Evolutionary conservation across 2,113 vertebrate species (phyloP).

Genomic region (Bos taurus): DNA sequence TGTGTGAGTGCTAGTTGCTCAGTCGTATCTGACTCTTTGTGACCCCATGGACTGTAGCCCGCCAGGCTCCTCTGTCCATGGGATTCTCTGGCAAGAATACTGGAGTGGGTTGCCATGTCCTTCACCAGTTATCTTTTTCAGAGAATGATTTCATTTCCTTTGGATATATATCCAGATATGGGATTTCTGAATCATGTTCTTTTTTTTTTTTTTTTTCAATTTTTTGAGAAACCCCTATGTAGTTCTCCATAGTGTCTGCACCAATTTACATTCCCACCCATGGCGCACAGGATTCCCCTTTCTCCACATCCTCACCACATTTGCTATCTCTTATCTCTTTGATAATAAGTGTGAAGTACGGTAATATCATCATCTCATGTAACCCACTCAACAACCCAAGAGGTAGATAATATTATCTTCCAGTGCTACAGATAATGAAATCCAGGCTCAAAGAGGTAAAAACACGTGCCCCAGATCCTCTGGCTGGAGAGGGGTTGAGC

Average conservation of each 20-base stretch:
- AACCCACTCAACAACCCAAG: not conserved
- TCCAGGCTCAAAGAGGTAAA: not conserved
- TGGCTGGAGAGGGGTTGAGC: rapidly evolving
- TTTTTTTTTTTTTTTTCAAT: too few relatives aligned
- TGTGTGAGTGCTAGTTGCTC: not conserved
- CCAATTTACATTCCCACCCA: rapidly evolving
- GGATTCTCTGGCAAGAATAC: not conserved
- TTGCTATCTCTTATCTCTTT: not conserved
- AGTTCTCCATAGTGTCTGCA: rapidly evolving
- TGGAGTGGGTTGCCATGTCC: not conserved
- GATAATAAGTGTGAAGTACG: not conserved
- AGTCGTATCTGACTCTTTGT: not conserved
- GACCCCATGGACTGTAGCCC: not conserved
- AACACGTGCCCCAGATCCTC: rapidly evolving
- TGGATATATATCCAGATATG: too few relatives aligned
- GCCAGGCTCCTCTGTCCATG: not conserved
- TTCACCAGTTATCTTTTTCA: not conserved
- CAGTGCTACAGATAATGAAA: not conserved
- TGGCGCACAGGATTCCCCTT: rapidly evolving
- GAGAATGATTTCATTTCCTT: not conserved
- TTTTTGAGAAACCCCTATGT: not conserved
- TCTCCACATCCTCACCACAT: not conserved
- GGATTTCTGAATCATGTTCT: not conserved
- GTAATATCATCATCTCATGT: not conserved
- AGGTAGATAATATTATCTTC: not conserved